These are phyloP conservation scores for Cybosia mesomella DNA, from an alignment of 2,888 invertebrate genomes.

Conservation along the genomic window DNA sequence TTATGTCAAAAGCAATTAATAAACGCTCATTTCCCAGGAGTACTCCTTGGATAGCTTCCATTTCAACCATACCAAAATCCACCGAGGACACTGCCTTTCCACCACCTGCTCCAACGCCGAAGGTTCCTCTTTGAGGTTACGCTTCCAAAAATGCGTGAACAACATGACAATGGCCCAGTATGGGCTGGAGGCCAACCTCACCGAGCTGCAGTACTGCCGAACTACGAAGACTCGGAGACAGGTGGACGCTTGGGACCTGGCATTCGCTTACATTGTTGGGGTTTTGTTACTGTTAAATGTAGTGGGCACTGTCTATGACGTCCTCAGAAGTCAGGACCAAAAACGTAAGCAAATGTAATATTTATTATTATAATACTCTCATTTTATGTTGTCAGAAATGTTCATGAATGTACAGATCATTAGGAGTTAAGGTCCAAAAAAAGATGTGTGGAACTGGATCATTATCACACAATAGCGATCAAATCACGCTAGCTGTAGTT, in stretches of 20 bases:
- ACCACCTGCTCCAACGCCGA: conserved; percentile 53
- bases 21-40: conserved; percentile 48
- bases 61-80: conserved; percentile 68
- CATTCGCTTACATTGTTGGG: conserved; percentile 47
- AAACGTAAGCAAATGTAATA: conserved; percentile 49
- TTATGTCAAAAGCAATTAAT: not conserved
- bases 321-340: conserved; percentile 35
- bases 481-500: no score
- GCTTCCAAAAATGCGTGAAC: conserved; percentile 62
- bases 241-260: conserved; percentile 44
- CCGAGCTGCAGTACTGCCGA: conserved; percentile 57
- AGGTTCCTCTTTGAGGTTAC: conserved; percentile 28
- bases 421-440: no score
- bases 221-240: conserved; percentile 5
- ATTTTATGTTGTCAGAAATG: no score
- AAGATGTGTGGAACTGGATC: no score
- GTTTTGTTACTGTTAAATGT: conserved; percentile 54
- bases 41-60: conserved; percentile 58
- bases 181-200: conserved; percentile 56
- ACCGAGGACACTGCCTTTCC: conserved; percentile 67
- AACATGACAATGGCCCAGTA: conserved; percentile 44
- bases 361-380: no score
- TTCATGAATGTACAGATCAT: no score
- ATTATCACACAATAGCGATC: no score
- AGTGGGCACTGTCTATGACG: conserved; percentile 64